phyloP scores from a whole-genome alignment of 30 jellyfish, hydroid and myxozoan genomes.

The Cassiopea xamachana region DNA sequence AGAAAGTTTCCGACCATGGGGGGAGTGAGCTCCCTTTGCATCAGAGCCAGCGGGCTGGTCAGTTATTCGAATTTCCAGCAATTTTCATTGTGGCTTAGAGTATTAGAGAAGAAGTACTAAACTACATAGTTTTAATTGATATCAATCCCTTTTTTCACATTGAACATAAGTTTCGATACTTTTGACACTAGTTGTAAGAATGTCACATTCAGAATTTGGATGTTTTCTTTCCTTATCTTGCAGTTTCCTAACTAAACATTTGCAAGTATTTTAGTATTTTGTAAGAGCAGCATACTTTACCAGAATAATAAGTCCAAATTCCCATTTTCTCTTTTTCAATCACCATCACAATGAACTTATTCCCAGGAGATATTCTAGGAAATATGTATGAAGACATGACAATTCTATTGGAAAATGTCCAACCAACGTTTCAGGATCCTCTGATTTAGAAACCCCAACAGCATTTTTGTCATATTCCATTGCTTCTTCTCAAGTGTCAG shows the following conservation, averaged over 20 bases:
- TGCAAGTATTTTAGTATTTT: not conserved
- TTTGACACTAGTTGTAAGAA: too few relatives aligned
- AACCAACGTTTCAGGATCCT: not conserved
- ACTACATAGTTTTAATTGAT: too few relatives aligned
- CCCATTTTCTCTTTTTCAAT: not conserved
- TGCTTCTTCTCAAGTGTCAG: slow-evolving; percentile 26
- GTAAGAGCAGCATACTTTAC: not conserved
- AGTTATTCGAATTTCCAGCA: too few relatives aligned
- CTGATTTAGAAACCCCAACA: not conserved
- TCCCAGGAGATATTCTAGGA: not conserved
- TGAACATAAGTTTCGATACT: too few relatives aligned
- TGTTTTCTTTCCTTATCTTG: not conserved
- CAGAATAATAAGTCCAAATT: not conserved
- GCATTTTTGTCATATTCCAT: slow-evolving; percentile 6
- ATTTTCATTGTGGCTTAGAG: too few relatives aligned
- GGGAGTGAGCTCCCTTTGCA: too few relatives aligned
- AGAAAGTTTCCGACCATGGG: too few relatives aligned
- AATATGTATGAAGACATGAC: not conserved
- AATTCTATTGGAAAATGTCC: not conserved
- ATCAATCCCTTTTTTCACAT: too few relatives aligned
- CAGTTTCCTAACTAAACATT: not conserved
- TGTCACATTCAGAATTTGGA: not conserved
- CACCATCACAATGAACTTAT: not conserved
- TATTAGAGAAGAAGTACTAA: too few relatives aligned
- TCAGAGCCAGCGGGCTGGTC: too few relatives aligned